Evolutionary conservation across 2,113 vertebrate species (phyloP).

Genomic region (Menura novaehollandiae): DNA sequence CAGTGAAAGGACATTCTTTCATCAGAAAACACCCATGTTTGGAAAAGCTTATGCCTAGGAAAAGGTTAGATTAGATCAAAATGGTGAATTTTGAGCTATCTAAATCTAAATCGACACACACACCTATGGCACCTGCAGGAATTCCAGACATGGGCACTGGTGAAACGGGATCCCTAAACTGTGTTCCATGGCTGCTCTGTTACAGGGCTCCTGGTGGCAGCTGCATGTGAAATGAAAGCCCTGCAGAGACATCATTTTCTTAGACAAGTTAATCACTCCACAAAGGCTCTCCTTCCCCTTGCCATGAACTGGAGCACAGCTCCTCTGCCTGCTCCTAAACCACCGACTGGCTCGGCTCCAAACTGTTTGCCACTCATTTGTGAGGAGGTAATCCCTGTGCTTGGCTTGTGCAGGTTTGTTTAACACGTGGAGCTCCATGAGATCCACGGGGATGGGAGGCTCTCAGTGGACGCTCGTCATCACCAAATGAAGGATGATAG

Average conservation of each 20-base stretch:
- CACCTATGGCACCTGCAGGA: not conserved
- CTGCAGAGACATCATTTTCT: constrained; percentile 24
- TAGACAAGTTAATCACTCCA: constrained; percentile 44
- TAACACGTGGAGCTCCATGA: constrained; percentile 1
- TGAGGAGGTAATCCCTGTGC: not conserved
- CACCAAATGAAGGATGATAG: constrained; percentile 31
- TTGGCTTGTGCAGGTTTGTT: constrained; percentile 6
- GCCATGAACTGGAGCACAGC: not conserved
- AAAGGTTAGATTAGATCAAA: not conserved
- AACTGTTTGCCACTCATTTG: not conserved
- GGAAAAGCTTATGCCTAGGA: not conserved
- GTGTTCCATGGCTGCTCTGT: not conserved
- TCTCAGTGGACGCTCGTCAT: constrained; percentile 1
- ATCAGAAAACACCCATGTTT: not conserved
- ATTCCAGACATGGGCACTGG: not conserved
- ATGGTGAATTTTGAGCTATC: not conserved
- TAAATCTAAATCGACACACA: not conserved
- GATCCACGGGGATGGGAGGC: constrained; percentile 46
- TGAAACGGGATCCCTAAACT: not conserved
- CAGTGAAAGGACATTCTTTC: not conserved
- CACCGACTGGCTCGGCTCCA: not conserved
- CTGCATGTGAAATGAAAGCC: not conserved
- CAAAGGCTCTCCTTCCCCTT: not conserved
- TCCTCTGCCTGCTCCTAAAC: not conserved
- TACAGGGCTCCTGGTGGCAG: not conserved